phyloP scores from a whole-genome alignment of 2,888 invertebrate genomes.

The Hirtodrosophila cameraria region DNA sequence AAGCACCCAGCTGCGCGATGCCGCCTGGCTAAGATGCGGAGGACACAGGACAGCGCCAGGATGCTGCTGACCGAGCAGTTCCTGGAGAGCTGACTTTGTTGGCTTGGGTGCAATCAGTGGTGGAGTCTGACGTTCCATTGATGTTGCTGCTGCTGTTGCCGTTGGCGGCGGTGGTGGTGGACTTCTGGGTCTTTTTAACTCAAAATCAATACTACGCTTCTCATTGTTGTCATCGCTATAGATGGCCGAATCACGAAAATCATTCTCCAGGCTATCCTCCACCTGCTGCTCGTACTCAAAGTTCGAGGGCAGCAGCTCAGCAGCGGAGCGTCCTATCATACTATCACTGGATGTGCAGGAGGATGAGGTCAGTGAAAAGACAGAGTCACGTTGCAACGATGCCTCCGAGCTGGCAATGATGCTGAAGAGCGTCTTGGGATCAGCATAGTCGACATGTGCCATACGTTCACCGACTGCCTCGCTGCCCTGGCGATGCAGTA shows the following conservation, averaged over 20 bases:
- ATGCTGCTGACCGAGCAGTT: conserved; percentile 46
- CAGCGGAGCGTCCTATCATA: conserved; percentile 62
- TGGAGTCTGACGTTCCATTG: conserved; percentile 32
- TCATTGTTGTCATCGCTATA: conserved; percentile 88
- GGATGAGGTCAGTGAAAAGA: conserved; percentile 83
- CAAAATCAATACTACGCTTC: conserved; percentile 70
- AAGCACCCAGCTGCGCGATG: conserved; percentile 83
- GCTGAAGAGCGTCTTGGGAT: conserved; percentile 88
- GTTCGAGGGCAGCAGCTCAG: conserved; percentile 83
- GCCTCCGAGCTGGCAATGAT: conserved; percentile 69
- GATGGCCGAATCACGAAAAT: conserved; percentile 92
- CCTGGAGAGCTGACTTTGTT: conserved; percentile 35
- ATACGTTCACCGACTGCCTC: conserved; percentile 93
- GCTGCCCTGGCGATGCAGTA: conserved; percentile 91
- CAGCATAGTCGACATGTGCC: conserved; percentile 94
- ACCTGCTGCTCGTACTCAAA: conserved; percentile 91
- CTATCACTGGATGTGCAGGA: conserved; percentile 81
- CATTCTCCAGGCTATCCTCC: conserved; percentile 88
- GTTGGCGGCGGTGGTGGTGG: conserved; percentile 76
- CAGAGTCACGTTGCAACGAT: conserved; percentile 82
- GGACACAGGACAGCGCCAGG: conserved; percentile 73
- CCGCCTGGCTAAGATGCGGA: conserved; percentile 73
- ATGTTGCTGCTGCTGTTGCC: not conserved
- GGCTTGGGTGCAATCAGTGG: conserved; percentile 76
- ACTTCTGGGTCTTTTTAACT: conserved; percentile 67